Evolutionary conservation across 2,797 vertebrate genomes (phyloP).

Genomic region (Sciurus carolinensis): DNA sequence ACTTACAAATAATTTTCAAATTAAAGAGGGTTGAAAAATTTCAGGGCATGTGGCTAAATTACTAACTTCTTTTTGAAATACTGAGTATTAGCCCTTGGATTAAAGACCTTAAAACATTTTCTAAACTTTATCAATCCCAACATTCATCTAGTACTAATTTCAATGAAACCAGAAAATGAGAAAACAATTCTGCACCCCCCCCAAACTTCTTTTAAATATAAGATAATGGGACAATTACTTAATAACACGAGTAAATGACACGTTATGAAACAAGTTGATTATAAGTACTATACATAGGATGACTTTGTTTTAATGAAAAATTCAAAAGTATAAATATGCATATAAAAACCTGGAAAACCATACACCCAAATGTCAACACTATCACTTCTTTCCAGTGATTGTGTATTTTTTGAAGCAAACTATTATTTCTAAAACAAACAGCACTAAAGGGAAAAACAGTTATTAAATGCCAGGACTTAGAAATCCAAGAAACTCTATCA

Average conservation of each 20-base stretch:
- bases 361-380: too few relatives aligned
- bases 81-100: neutral
- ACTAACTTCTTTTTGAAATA: neutral
- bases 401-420: too few relatives aligned
- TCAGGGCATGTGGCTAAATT: neutral
- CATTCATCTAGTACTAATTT: neutral
- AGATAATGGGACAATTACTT: too few relatives aligned
- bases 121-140: neutral
- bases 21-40: neutral
- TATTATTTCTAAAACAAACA: neutral
- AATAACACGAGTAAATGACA: too few relatives aligned
- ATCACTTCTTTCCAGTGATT: too few relatives aligned
- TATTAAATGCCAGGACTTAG: neutral
- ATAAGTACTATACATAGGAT: too few relatives aligned
- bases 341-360: too few relatives aligned
- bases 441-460: neutral
- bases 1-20: conserved; percentile 19
- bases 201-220: too few relatives aligned
- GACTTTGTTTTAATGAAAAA: too few relatives aligned
- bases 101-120: conserved; percentile 25
- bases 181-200: neutral
- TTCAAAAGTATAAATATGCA: too few relatives aligned
- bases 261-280: too few relatives aligned
- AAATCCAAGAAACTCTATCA: neutral
- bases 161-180: neutral